These are phyloP conservation scores for Perizoma affinitatum DNA, from an alignment of 2,888 invertebrate species.

Conservation along the genomic window DNA sequence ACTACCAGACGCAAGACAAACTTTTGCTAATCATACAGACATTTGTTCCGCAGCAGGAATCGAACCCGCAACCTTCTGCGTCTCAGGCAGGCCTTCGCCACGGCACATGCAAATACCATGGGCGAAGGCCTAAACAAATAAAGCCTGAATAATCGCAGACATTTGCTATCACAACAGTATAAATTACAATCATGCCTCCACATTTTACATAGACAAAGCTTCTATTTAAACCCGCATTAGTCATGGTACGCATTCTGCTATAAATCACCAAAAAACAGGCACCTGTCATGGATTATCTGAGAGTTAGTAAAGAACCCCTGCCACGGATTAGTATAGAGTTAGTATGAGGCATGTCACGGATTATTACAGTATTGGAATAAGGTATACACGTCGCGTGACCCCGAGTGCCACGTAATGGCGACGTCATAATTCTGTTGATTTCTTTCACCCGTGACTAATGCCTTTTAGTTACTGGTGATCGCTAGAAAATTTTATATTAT, in stretches of 20 bases:
- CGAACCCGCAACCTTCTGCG: too few species aligned
- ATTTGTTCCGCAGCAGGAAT: too few species aligned
- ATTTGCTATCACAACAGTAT: conserved; percentile 26
- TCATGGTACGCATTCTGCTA: conserved; percentile 68
- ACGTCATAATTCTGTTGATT: conserved; percentile 80
- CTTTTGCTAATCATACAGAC: too few species aligned
- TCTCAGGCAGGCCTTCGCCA: too few species aligned
- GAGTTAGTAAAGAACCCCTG: conserved; percentile 21
- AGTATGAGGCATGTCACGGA: conserved; percentile 14
- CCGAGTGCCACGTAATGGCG: conserved; percentile 60
- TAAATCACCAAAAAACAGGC: conserved; percentile 81
- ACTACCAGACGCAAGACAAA: too few species aligned
- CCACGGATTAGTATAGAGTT: conserved; percentile 15
- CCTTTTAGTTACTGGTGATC: conserved; percentile 60
- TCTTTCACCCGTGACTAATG: conserved; percentile 72
- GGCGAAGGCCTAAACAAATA: conserved; percentile 18
- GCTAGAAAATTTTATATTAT: conserved; percentile 44
- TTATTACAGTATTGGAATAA: conserved; percentile 14
- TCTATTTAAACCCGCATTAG: conserved; percentile 64
- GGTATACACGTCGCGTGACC: conserved; percentile 46
- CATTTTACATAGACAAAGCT: conserved; percentile 55
- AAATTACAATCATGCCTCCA: conserved; percentile 48
- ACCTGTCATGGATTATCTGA: conserved; percentile 41
- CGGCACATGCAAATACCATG: neutral
- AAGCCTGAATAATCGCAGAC: conserved; percentile 17